Evolutionary conservation across 92 coral and sea anemone species (phyloP), one percentile per base, ranked within the genome.

Genomic region (Muricea muricata): DNA sequence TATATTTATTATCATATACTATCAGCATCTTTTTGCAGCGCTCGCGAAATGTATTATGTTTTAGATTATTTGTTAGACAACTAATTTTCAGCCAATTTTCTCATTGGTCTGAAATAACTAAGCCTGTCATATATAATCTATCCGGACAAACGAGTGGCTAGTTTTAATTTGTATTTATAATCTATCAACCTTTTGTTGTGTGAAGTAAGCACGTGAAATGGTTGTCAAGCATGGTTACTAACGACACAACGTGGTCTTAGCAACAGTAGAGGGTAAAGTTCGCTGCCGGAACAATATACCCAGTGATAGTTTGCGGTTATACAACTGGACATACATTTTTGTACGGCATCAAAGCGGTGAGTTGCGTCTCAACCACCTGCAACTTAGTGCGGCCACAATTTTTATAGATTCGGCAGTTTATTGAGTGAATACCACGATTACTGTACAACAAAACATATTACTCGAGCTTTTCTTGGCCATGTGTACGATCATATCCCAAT

Each of bases 191-290:
- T 40, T 25, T 47, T 75, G 80, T 75, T 52, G 61, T 47, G 80
- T 52, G 26, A 31, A 73, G n/a, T 73, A 57, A 75, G 65, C 80
- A 75, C 80, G 80, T 75, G 80, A 75, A 47, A 50, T 35, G 65
- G 80, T 74, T 31, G 80, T 74, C 80, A 50, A 21, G 80, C 29
- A 50, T 17, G 65, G 80, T 47, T 75, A 66, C 60, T 57, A 75
- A 75, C 41, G 80, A 75, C 80, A 50, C 45, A 50, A 28, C 80
- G 40, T 50, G 4, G 17, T 45, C 65, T 32, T 75, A 75, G 65
- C 80, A 75, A 75, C 80, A 24, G 30, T 13, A 63, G 39, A 28
- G 39, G 35, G 37, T 26, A 10, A 32, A 63, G 30, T 63, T 39
- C 37, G 70, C 3, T 26, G 12, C 18, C 70, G 70, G 70, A 26